Evolutionary conservation across 2,797 vertebrate genomes (phyloP).

Genomic region (Enteromius thamalakanensis): DNA sequence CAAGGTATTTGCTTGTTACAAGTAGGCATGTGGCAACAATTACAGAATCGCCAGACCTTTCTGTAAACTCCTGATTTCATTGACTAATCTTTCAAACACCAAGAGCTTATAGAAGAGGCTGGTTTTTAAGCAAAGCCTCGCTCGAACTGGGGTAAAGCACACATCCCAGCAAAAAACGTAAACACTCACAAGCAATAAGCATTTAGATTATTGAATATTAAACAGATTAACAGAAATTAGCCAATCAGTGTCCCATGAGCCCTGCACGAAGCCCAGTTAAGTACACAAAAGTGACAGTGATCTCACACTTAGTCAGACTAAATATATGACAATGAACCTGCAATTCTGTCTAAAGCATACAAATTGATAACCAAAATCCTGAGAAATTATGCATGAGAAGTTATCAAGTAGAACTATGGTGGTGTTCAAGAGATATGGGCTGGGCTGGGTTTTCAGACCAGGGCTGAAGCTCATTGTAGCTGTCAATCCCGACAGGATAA

Average conservation of each 20-base stretch:
- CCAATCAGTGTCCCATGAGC: neutral
- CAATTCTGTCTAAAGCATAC: neutral
- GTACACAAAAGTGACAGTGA: neutral
- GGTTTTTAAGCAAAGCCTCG: neutral
- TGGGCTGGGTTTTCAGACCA: conserved; percentile 8
- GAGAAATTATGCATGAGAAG: neutral
- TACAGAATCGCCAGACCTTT: neutral
- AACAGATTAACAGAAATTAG: neutral
- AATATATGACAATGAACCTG: neutral
- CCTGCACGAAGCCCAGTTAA: neutral
- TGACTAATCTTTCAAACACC: neutral
- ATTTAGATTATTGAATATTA: neutral
- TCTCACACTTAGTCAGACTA: neutral
- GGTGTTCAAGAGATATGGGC: neutral
- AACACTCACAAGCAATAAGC: neutral
- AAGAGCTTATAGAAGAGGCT: neutral
- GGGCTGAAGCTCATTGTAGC: conserved; percentile 10
- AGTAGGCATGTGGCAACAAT: neutral
- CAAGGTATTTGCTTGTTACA: neutral
- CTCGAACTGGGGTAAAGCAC: neutral
- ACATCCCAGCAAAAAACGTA: neutral
- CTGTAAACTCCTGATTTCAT: neutral
- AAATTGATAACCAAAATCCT: neutral
- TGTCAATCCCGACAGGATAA: conserved; percentile 33
- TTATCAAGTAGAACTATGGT: neutral